Evolutionary conservation across 1,140 invertebrate genomes (phyloP), one percentile per base, ranked within the genome.

Genomic region (Lamellibrachia luymesi): DNA sequence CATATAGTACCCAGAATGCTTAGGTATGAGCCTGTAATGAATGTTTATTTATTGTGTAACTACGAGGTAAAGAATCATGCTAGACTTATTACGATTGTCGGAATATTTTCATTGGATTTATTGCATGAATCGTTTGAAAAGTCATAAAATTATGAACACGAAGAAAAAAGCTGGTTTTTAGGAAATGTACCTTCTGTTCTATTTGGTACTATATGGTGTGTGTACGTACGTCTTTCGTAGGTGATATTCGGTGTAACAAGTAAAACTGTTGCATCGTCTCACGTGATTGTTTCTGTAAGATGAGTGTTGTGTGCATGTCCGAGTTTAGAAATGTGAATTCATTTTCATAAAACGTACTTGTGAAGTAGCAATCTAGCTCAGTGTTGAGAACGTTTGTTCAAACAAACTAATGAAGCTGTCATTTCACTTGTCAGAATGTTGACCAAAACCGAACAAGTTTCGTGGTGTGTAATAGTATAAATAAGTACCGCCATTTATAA

Each of bases 221-320:
- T 91, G 91, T 51, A 91, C 27, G 91, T 91, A 13, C 27, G 91
- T 91, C 51, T 91, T 91, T 51, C 51, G 49, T 91, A 80, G 64
- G 64, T 80, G 64, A 80, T 22, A 6, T 80, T 10, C 5, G 1
- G 64, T 80, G 17, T 10, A 22, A 17, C 17, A 22, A 17, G 64
- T 80, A 80, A 6, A 22, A 80, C 25, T 22, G 64, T 80, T 80
- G 13, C 64, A 8, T 17, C 25, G 64, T 80, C 17, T 80, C 17
- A 22, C 13, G 17, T 80, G 64, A 80, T 22, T 80, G 64, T 22
- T 80, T 80, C 64, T 22, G 13, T 4, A 80, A 80, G 64, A 80
- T 17, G 13, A 80, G 64, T 22, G 25, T 80, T 80, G 13, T 10
- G 7, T 80, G 64, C 38, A 38, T 8, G 64, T 80, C 64, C 2